Percentiles rank a stretch among this genome's conserved stretches.
These are phyloP conservation scores for Cacoxenus indagator DNA, from an alignment of 2,888 invertebrate genomes.

Conservation along the genomic window DNA sequence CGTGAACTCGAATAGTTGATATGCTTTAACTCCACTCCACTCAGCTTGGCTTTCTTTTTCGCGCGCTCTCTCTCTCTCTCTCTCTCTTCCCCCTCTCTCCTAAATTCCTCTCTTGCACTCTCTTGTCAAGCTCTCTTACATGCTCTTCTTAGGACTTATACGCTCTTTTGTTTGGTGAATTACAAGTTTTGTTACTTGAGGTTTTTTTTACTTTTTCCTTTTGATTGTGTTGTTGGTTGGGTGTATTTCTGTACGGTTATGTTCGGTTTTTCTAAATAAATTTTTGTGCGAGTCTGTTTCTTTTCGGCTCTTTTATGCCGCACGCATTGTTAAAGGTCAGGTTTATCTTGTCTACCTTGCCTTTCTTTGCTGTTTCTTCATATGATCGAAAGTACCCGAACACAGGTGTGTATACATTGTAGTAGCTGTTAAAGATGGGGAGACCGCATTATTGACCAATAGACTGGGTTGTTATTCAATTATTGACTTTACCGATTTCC, in stretches of 20 bases:
- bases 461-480: neutral
- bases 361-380: neutral
- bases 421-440: neutral
- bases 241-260: constrained; percentile 20
- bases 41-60: constrained; percentile 4
- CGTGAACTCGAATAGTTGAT: constrained; percentile 63
- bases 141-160: no score
- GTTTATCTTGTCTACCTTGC: constrained; percentile 44
- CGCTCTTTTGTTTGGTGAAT: no score
- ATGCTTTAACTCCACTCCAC: neutral
- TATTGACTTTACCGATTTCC: neutral
- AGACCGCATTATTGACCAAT: neutral
- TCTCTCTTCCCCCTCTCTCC: constrained; percentile 18
- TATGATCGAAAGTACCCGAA: neutral
- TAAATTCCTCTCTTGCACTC: constrained; percentile 24
- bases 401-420: neutral
- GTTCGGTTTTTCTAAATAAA: constrained; percentile 47
- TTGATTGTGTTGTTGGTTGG: constrained; percentile 46
- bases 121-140: constrained; percentile 24
- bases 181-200: constrained; percentile 18
- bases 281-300: constrained; percentile 37
- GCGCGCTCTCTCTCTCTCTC: constrained; percentile 27
- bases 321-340: constrained; percentile 62
- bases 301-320: constrained; percentile 32
- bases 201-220: constrained; percentile 27